A percentile compares a stretch with the other conserved stretches of the same genome.
These are phyloP conservation scores for Philopotamus ludificatus DNA, from an alignment of 1,140 invertebrate genomes.

Conservation along the genomic window DNA sequence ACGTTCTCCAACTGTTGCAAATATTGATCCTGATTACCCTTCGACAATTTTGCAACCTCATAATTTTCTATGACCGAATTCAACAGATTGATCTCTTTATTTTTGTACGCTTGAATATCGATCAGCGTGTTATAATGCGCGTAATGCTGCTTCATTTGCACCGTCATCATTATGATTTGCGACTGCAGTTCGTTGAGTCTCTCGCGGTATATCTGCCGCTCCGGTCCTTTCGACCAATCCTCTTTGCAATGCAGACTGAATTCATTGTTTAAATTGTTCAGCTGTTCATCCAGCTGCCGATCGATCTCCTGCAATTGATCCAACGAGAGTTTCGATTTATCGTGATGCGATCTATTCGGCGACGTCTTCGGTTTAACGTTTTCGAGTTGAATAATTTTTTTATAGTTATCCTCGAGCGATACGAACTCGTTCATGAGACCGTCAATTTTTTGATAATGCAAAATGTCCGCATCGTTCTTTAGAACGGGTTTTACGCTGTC, in stretches of 20 bases:
- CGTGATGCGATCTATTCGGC: neutral
- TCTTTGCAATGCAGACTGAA: neutral
- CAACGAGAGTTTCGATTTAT: neutral
- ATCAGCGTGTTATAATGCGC: conserved; percentile 19
- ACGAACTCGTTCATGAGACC: conserved; percentile 3
- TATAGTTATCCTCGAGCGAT: conserved; percentile 7
- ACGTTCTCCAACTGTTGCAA: conserved; percentile 20
- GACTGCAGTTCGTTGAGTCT: conserved; percentile 20
- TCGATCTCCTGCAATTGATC: conserved; percentile 17
- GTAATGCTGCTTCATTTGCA: conserved; percentile 24
- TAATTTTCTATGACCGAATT: conserved; percentile 25
- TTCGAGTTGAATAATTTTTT: neutral
- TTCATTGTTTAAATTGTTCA: conserved; percentile 11
- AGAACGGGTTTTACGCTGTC: neutral
- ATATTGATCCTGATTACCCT: conserved; percentile 24
- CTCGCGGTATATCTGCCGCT: conserved; percentile 11
- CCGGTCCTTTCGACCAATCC: conserved; percentile 14
- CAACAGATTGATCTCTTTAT: conserved; percentile 18
- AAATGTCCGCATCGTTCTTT: neutral
- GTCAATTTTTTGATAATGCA: neutral
- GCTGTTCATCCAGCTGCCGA: conserved; percentile 6
- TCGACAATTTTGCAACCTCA: conserved; percentile 11
- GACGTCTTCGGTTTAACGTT: neutral
- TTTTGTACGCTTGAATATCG: conserved; percentile 23
- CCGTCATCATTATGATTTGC: conserved; percentile 13